These are phyloP conservation scores for Melanotaenia maccullochi DNA, from an alignment of 2,797 vertebrate genomes.

Conservation along the genomic window DNA sequence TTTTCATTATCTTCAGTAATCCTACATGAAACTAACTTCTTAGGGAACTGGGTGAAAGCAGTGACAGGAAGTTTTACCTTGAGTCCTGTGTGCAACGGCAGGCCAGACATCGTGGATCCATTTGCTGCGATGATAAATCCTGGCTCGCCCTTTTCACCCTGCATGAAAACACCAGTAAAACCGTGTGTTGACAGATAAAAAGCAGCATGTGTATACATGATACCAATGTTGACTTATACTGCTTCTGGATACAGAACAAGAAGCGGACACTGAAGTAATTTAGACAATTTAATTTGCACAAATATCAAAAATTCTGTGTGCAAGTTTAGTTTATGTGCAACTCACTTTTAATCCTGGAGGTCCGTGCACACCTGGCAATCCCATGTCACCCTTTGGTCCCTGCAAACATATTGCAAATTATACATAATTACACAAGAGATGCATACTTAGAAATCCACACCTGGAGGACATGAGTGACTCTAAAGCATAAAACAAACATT, in stretches of 20 bases:
- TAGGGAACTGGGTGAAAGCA: background rate
- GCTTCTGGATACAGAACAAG: background rate
- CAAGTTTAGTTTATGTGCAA: background rate
- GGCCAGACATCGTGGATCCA: conserved; percentile 73
- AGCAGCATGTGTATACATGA: background rate
- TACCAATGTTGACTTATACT: background rate
- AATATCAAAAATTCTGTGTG: background rate
- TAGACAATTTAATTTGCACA: background rate
- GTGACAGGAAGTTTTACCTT: conserved; percentile 69
- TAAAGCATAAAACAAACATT: background rate
- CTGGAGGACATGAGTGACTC: no score
- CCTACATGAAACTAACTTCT: background rate
- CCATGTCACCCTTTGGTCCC: conserved; percentile 91
- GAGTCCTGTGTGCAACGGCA: conserved; percentile 82
- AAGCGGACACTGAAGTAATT: background rate
- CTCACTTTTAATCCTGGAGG: conserved; percentile 87
- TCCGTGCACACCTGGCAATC: conserved; percentile 86
- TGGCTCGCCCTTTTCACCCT: conserved; percentile 95
- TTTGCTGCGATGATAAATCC: conserved; percentile 81
- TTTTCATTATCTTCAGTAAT: conserved; percentile 2
- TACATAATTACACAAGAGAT: background rate
- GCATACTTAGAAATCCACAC: background rate
- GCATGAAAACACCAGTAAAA: conserved; percentile 45
- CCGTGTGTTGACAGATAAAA: conserved; percentile 1
- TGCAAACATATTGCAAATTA: conserved; percentile 57